phyloP scores from a whole-genome alignment of 2,797 vertebrate species.

The Mareca penelope region DNA sequence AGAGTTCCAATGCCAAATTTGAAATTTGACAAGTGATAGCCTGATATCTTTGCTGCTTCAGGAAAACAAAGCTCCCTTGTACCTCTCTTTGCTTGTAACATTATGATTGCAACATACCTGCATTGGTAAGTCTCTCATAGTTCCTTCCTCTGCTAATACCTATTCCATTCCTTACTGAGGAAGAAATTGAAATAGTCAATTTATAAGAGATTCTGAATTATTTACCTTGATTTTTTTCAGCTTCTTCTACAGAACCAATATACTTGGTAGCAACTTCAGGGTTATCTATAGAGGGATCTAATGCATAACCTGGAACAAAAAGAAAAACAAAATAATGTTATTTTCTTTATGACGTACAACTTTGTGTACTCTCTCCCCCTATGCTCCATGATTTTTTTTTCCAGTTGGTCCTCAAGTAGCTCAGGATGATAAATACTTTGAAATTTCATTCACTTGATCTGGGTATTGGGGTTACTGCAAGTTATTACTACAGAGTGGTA shows the following conservation, averaged over 20 bases:
- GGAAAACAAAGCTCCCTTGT: not conserved
- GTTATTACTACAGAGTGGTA: not conserved
- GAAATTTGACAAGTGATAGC: not conserved
- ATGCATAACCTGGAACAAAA: conserved; percentile 88
- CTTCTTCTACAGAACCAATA: conserved; percentile 95
- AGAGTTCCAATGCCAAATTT: not conserved
- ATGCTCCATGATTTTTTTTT: not conserved
- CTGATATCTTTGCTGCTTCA: not conserved
- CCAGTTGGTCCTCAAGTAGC: not conserved
- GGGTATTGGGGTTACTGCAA: not conserved
- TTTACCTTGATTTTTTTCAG: conserved; percentile 98
- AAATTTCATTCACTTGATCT: not conserved
- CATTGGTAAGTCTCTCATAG: not conserved
- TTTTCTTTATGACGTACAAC: not conserved
- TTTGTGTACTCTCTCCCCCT: not conserved
- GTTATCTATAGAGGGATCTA: conserved; percentile 94
- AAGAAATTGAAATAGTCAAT: not conserved
- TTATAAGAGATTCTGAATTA: not conserved
- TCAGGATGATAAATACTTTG: not conserved
- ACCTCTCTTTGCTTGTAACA: not conserved
- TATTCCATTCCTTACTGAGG: not conserved
- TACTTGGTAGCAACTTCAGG: conserved; percentile 85
- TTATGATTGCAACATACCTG: not conserved
- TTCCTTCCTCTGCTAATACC: not conserved
- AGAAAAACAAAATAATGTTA: not conserved